These are phyloP conservation scores for Phalloptychus januarius DNA, from an alignment of 2,797 vertebrate species.

Conservation along the genomic window DNA sequence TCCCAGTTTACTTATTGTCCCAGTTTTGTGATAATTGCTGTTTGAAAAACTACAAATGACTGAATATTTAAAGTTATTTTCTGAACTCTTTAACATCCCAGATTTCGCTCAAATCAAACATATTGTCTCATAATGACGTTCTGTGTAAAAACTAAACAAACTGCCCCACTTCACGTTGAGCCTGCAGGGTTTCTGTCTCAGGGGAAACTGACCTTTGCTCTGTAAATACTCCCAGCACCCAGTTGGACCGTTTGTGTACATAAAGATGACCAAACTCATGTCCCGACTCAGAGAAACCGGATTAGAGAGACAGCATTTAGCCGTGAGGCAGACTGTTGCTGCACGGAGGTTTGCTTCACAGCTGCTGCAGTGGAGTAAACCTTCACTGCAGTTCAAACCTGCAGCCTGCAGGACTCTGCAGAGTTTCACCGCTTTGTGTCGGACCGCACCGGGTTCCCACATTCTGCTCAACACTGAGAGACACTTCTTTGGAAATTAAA, in stretches of 20 bases:
- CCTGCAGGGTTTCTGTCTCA: slow-evolving; percentile 63
- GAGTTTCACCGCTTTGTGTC: too few species aligned
- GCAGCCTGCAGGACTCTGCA: too few species aligned
- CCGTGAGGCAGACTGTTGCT: slow-evolving; percentile 29
- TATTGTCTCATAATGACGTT: neutral
- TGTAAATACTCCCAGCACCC: slow-evolving; percentile 75
- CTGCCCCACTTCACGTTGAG: slow-evolving; percentile 45
- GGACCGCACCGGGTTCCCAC: too few species aligned
- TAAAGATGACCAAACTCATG: slow-evolving; percentile 52
- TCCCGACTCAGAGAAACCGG: slow-evolving; percentile 21
- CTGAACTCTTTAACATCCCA: too few species aligned
- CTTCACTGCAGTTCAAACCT: too few species aligned
- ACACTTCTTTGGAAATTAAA: slow-evolving; percentile 16
- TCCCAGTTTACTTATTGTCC: neutral
- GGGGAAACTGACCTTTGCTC: slow-evolving; percentile 77
- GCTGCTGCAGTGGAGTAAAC: slow-evolving; percentile 27
- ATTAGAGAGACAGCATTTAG: slow-evolving; percentile 21
- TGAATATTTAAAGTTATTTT: neutral
- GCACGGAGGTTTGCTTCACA: neutral
- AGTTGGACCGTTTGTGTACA: slow-evolving; percentile 71
- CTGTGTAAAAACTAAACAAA: neutral
- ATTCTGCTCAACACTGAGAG: slow-evolving; percentile 15
- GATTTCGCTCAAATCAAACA: too few species aligned
- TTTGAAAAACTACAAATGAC: neutral
- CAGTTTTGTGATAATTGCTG: neutral